phyloP scores from a whole-genome alignment of 2,113 vertebrate genomes.

The Narcine bancroftii region DNA sequence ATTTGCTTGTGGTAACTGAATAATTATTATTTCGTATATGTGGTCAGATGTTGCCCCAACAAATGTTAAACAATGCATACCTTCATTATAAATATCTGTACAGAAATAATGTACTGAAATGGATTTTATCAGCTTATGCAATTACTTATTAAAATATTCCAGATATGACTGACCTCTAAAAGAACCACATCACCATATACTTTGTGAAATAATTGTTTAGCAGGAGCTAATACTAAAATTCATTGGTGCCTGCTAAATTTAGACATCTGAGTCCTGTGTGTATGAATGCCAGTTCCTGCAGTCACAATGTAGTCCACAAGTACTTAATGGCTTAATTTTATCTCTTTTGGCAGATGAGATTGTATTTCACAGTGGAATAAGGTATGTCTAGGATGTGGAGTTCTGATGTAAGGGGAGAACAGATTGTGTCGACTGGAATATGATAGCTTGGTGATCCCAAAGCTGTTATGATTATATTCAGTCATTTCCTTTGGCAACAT shows the following conservation, averaged over 20 bases:
- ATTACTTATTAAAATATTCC: background rate
- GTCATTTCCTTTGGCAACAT: background rate
- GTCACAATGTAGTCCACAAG: background rate
- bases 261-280: background rate
- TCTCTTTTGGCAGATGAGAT: background rate
- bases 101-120: constrained; percentile 8
- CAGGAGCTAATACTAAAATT: background rate
- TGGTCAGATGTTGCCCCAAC: too few species aligned
- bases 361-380: background rate
- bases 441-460: constrained; percentile 2
- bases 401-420: background rate
- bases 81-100: background rate
- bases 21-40: too few species aligned
- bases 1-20: too few species aligned
- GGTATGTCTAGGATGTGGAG: background rate
- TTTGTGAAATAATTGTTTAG: background rate
- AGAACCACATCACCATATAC: background rate
- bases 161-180: background rate
- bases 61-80: too few species aligned
- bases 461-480: background rate
- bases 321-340: background rate
- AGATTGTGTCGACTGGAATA: constrained; percentile 2
- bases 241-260: constrained; percentile 10
- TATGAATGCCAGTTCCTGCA: background rate
- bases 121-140: background rate